phyloP scores from a whole-genome alignment of 2,888 invertebrate species.

The Cantharis rufa region DNA sequence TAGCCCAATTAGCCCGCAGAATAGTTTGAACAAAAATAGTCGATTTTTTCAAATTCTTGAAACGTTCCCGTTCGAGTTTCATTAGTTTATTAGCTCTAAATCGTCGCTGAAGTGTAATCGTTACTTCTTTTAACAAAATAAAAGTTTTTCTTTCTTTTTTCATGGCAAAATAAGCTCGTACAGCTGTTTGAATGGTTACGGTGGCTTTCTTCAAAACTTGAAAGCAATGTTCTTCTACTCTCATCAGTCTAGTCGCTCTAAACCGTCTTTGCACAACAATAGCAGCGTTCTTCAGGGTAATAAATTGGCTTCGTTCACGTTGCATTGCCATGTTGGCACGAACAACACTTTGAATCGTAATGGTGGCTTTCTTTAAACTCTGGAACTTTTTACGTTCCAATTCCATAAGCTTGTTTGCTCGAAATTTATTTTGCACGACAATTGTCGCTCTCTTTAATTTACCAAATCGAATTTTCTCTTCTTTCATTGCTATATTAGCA shows the following conservation, averaged over 20 bases:
- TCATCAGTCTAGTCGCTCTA: background rate
- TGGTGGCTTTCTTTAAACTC: conserved; percentile 4
- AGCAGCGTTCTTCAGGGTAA: background rate
- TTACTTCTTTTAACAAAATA: conserved; percentile 48
- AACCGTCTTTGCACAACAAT: conserved; percentile 8
- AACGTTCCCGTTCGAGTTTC: conserved; percentile 47
- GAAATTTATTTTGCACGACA: conserved; percentile 54
- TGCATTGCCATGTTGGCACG: background rate
- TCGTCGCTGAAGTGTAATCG: conserved; percentile 54
- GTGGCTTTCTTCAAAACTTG: conserved; percentile 28
- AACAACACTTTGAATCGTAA: conserved; percentile 8
- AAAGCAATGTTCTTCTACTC: background rate
- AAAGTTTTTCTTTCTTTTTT: conserved; percentile 52
- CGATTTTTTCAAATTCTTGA: conserved; percentile 45
- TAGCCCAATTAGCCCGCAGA: conserved; percentile 44
- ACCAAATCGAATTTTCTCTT: conserved; percentile 42
- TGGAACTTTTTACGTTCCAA: conserved; percentile 38
- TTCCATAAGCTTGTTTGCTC: conserved; percentile 50
- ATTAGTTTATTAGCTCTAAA: conserved; percentile 23
- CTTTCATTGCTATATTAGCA: conserved; percentile 22
- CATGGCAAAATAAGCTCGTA: conserved; percentile 52
- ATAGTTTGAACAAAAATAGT: conserved; percentile 52
- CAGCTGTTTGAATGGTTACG: conserved; percentile 48
- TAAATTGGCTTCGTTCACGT: background rate
- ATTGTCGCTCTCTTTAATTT: conserved; percentile 46